These are phyloP conservation scores for Drosophila nigrodunni DNA, from an alignment of 1,140 invertebrate genomes.

Conservation along the genomic window DNA sequence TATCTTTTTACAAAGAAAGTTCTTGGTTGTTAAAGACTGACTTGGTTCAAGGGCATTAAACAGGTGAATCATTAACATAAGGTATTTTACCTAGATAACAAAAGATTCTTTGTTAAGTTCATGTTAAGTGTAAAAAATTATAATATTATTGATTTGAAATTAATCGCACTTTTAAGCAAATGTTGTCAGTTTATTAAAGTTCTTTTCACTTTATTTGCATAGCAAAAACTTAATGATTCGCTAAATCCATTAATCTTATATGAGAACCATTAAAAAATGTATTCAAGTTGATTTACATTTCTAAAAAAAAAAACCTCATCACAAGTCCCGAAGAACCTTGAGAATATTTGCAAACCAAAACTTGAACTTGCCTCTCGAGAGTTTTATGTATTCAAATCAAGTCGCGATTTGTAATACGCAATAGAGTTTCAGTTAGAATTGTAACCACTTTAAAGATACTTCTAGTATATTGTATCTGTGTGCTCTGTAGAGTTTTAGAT, in stretches of 20 bases:
- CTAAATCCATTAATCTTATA: slow-evolving; percentile 23
- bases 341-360: slow-evolving; percentile 29
- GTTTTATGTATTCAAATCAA: neutral
- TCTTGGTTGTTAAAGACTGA: neutral
- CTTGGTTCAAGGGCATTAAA: slow-evolving; percentile 5
- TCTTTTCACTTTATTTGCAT: slow-evolving; percentile 7
- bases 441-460: slow-evolving; percentile 17
- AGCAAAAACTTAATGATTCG: neutral
- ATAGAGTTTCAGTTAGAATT: slow-evolving; percentile 24
- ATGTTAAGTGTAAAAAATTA: neutral
- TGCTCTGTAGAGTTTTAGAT: slow-evolving; percentile 4
- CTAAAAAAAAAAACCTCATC: slow-evolving; percentile 11
- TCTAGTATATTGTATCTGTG: neutral
- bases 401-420: slow-evolving; percentile 27
- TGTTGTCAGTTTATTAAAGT: neutral
- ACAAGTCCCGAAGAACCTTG: slow-evolving; percentile 24
- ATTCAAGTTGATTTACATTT: neutral
- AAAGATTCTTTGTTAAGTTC: slow-evolving; percentile 3
- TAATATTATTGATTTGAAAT: neutral
- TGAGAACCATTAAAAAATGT: neutral
- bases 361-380: slow-evolving; percentile 54
- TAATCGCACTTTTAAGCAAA: neutral
- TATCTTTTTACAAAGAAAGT: neutral
- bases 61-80: slow-evolving; percentile 13
- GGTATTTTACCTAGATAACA: neutral